phyloP scores from a whole-genome alignment of 2,797 vertebrate genomes.

The Sparus aurata region DNA sequence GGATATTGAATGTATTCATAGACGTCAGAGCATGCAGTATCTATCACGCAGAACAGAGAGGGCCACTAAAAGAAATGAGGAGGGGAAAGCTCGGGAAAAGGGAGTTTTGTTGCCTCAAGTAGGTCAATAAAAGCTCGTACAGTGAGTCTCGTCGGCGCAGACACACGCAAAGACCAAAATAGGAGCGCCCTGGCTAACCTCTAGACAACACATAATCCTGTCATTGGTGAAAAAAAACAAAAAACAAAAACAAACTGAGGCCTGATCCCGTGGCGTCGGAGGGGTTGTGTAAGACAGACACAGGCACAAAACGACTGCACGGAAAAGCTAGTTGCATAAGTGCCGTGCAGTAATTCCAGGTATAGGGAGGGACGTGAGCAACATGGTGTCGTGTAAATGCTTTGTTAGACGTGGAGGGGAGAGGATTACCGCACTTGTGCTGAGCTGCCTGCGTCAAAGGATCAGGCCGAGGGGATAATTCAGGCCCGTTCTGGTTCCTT shows the following conservation, averaged over 20 bases:
- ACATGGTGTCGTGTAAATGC: slow-evolving; percentile 65
- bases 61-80: slow-evolving; percentile 37
- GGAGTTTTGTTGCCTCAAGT: slow-evolving; percentile 51
- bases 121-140: slow-evolving; percentile 66
- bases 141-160: slow-evolving; percentile 35
- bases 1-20: slow-evolving; percentile 75
- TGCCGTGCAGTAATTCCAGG: slow-evolving; percentile 59
- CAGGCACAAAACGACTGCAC: slow-evolving; percentile 33
- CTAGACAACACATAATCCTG: slow-evolving; percentile 58
- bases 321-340: slow-evolving; percentile 74
- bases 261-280: slow-evolving; percentile 31
- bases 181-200: slow-evolving; percentile 52
- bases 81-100: slow-evolving; percentile 27
- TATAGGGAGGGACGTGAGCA: slow-evolving; percentile 62
- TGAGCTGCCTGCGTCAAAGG: slow-evolving; percentile 83
- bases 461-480: slow-evolving; percentile 78
- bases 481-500: slow-evolving; percentile 41
- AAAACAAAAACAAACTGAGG: slow-evolving; percentile 16
- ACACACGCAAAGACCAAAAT: slow-evolving; percentile 52
- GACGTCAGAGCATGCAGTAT: slow-evolving; percentile 46
- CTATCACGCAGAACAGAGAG: slow-evolving; percentile 49
- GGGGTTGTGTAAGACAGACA: slow-evolving; percentile 57
- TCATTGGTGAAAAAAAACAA: slow-evolving; percentile 27
- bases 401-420: slow-evolving; percentile 71
- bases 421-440: slow-evolving; percentile 81